Evolutionary conservation across 2,888 invertebrate species (phyloP), one percentile per base, ranked within the genome.

Genomic region (Drosophila merina): DNA sequence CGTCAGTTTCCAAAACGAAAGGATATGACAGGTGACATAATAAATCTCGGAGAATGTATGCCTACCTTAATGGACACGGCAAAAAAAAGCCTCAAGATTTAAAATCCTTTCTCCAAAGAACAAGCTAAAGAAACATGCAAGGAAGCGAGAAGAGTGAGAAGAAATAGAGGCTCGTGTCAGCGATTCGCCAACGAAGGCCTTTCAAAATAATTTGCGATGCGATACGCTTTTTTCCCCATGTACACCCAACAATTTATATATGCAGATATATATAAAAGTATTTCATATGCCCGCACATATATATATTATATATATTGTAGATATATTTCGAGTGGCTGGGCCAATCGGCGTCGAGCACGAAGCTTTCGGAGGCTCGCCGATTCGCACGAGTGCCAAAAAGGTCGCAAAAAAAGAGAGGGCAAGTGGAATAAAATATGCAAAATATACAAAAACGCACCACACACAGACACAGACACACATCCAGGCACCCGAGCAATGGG

Each of bases 391-490:
- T 54, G 48, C 60, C 31, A 70, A 70, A 64, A 71, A 70, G 54
- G 54, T 60, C 49, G 36, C 56, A 57, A 14, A 84, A 86, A 80
- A 82, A 75, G 87, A 77, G 74, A 59, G 80, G 67, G 78, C 73
- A 76, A 84, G 78, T 78, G 72, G 69, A 85, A 87, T 83, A 85
- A 81, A 87, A 83, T 87, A 85, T 87, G 87, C 86, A 78, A 78
- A 87, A 81, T 87, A 83, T 83, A 85, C 79, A 81, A 85, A 82
- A 77, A 66, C 67, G 70, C 42, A 72, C 54, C 47, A 54, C 56
- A 58, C 33, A 62, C 40, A 54, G 45, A 42, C 25, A 60, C 14
- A 58, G 12, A 44, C n/a, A 44, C 54, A 42, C 8, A 20, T 2
- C 20, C 20, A 20, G 20, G 6, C 38, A 57, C 12, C 45, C 25